Percentiles rank a stretch among this genome's conserved stretches.
Evolutionary conservation across 2,888 invertebrate species (phyloP).

Genomic region (Cactoblastis cactorum): DNA sequence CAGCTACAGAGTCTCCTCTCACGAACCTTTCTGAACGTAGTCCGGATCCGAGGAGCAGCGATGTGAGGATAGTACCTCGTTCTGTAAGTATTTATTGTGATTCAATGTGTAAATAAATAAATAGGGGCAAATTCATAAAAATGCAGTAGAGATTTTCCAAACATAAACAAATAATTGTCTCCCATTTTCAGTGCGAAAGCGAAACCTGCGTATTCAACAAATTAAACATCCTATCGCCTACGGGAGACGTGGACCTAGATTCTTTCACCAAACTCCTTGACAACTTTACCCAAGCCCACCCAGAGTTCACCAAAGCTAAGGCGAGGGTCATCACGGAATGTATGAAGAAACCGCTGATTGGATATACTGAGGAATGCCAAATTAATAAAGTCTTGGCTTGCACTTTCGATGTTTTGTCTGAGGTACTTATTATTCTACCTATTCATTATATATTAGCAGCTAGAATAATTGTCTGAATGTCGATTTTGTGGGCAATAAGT

Average conservation of each 20-base stretch:
- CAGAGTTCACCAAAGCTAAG: constrained; percentile 51
- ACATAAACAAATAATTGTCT: too few relatives aligned
- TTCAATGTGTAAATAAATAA: too few relatives aligned
- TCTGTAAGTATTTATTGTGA: too few relatives aligned
- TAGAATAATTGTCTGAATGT: too few relatives aligned
- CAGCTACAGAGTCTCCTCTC: too few relatives aligned
- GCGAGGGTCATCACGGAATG: constrained; percentile 58
- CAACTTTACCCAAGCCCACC: constrained; percentile 45
- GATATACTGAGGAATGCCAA: constrained; percentile 48
- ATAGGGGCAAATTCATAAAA: too few relatives aligned
- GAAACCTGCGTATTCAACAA: constrained; percentile 56
- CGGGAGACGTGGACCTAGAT: constrained; percentile 42
- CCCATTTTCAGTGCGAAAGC: constrained; percentile 64
- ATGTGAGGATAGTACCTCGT: too few relatives aligned
- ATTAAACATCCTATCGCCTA: constrained; percentile 40
- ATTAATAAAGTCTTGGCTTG: constrained; percentile 59
- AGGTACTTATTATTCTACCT: constrained; percentile 45
- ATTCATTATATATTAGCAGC: too few relatives aligned
- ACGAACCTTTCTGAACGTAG: too few relatives aligned
- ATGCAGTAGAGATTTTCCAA: too few relatives aligned
- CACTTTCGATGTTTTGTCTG: constrained; percentile 59
- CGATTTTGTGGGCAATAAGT: too few relatives aligned
- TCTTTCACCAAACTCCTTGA: constrained; percentile 52
- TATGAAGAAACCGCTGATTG: constrained; percentile 35
- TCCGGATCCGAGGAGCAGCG: too few relatives aligned